phyloP scores from a whole-genome alignment of 2,888 invertebrate species.

The Pachymerium ferrugineum region DNA sequence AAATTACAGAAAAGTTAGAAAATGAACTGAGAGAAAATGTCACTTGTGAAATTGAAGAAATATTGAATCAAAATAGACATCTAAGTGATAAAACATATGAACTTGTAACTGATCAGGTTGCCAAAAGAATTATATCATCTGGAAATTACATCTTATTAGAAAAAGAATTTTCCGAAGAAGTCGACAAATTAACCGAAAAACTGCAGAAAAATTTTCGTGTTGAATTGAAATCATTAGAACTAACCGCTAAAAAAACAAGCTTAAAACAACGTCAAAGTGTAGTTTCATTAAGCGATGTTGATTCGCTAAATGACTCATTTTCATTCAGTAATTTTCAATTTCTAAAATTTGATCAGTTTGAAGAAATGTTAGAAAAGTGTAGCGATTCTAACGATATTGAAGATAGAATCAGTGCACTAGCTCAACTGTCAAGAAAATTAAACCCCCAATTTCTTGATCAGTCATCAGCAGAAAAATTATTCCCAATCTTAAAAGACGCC shows the following conservation, averaged over 20 bases:
- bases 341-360: slow-evolving; percentile 9
- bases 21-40: not conserved
- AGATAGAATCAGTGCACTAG: not conserved
- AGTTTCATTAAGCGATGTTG: slow-evolving; percentile 18
- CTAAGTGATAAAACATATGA: not conserved
- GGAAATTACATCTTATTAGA: not conserved
- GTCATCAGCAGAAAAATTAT: not conserved
- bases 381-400: not conserved
- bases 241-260: not conserved
- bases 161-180: not conserved
- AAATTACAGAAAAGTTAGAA: not conserved
- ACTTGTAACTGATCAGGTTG: not conserved
- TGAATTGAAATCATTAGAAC: not conserved
- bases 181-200: not conserved
- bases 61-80: not conserved
- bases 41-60: not conserved
- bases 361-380: not conserved
- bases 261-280: not conserved
- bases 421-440: not conserved
- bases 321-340: not conserved
- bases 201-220: slow-evolving; percentile 6
- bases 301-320: not conserved
- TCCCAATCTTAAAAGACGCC: not conserved
- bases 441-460: not conserved
- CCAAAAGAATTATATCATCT: not conserved